These are phyloP conservation scores for Scaptomyza pallida DNA, from an alignment of 1,140 invertebrate species.

Conservation along the genomic window DNA sequence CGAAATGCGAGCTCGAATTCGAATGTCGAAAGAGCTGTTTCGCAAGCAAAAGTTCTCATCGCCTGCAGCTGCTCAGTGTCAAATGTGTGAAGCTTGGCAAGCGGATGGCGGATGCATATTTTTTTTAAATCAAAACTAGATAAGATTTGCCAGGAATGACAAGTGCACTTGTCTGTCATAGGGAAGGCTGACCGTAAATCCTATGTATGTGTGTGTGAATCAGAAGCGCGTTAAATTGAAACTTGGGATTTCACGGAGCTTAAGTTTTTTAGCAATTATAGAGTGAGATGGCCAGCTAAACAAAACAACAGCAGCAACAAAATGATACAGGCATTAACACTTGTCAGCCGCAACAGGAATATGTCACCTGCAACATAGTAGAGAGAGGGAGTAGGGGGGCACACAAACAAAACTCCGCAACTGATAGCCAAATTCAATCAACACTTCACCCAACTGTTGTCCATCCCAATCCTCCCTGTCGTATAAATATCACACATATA, in stretches of 20 bases:
- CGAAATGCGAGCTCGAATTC: constrained; percentile 10
- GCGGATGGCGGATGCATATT: constrained; percentile 50
- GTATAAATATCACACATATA: constrained; percentile 64
- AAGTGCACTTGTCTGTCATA: constrained; percentile 51
- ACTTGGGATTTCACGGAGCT: constrained; percentile 79
- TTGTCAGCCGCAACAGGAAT: constrained; percentile 69
- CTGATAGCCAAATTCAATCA: constrained; percentile 67
- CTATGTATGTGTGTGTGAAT: constrained; percentile 35
- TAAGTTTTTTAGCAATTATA: constrained; percentile 82
- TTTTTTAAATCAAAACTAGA: constrained; percentile 67
- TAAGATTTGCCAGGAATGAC: constrained; percentile 50
- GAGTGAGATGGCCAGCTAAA: constrained; percentile 3
- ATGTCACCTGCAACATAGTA: constrained; percentile 64
- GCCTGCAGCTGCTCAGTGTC: constrained; percentile 69
- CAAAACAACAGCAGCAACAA: constrained; percentile 35
- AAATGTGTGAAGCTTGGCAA: constrained; percentile 37
- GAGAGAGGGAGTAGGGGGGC: background rate
- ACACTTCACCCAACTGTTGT: constrained; percentile 21
- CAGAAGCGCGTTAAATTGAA: constrained; percentile 78
- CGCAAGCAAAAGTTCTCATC: background rate
- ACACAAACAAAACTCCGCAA: background rate
- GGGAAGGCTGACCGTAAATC: constrained; percentile 27
- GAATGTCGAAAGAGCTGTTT: constrained; percentile 43
- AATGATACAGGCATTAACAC: constrained; percentile 67
- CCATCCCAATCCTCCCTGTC: background rate